phyloP scores from a whole-genome alignment of 2,888 invertebrate species.

The Melinaea marsaeus region DNA sequence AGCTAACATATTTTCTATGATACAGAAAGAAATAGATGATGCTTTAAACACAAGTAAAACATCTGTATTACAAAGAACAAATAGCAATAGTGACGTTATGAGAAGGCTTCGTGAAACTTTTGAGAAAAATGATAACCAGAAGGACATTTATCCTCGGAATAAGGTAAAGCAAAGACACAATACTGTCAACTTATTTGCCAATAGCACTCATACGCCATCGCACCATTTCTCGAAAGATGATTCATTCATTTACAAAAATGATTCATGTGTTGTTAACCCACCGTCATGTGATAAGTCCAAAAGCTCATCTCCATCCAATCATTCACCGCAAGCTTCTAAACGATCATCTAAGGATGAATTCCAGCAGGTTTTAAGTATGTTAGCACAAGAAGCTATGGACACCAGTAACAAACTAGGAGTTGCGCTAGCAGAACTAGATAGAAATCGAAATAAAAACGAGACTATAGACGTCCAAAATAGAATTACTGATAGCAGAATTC shows the following conservation, averaged over 20 bases:
- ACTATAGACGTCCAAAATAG: constrained; percentile 67
- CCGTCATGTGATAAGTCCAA: constrained; percentile 75
- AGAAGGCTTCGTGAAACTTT: constrained; percentile 67
- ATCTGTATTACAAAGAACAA: constrained; percentile 77
- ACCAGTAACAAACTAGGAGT: constrained; percentile 84
- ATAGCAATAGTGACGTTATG: constrained; percentile 80
- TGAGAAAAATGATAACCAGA: constrained; percentile 66
- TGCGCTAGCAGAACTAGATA: constrained; percentile 79
- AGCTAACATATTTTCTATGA: constrained; percentile 88
- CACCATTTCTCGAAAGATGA: constrained; percentile 75
- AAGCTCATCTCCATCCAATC: constrained; percentile 77
- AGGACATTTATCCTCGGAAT: constrained; percentile 64
- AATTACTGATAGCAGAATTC: constrained; percentile 70
- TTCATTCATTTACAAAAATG: constrained; percentile 72
- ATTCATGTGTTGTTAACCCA: constrained; percentile 70
- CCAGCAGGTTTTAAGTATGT: constrained; percentile 84
- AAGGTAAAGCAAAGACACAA: constrained; percentile 76
- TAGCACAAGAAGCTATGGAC: constrained; percentile 86
- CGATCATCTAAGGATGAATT: constrained; percentile 74
- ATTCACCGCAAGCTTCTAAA: constrained; percentile 73
- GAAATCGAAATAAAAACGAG: constrained; percentile 65
- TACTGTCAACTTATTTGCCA: constrained; percentile 71
- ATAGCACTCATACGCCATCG: constrained; percentile 66
- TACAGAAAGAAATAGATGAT: constrained; percentile 81
- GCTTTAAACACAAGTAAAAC: constrained; percentile 74